phyloP scores from a whole-genome alignment of 2,113 vertebrate genomes.

The Psettodes erumei region DNA sequence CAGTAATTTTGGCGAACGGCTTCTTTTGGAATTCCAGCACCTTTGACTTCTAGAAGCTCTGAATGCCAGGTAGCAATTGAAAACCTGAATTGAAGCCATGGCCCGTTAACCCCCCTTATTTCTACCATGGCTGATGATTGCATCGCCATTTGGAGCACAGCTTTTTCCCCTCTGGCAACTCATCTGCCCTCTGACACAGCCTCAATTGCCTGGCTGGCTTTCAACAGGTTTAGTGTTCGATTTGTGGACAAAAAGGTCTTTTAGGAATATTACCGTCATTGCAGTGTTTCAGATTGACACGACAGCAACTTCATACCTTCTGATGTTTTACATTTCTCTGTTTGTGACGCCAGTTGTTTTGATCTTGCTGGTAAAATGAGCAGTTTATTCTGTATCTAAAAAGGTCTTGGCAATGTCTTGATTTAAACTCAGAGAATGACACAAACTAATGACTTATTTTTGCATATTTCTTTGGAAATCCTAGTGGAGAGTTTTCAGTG shows the following conservation, averaged over 20 bases:
- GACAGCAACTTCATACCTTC: neutral
- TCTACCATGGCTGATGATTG: slow-evolving; percentile 61
- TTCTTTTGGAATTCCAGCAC: no score
- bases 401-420: neutral
- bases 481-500: no score
- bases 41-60: slow-evolving; percentile 36
- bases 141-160: slow-evolving; percentile 36
- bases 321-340: neutral
- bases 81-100: slow-evolving; percentile 32
- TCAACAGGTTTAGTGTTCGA: slow-evolving; percentile 22
- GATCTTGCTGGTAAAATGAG: neutral
- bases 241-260: slow-evolving; percentile 29
- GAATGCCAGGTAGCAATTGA: slow-evolving; percentile 53
- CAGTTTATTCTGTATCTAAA: neutral
- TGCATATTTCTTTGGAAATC: no score
- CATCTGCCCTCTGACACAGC: slow-evolving; percentile 51
- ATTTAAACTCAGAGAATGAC: neutral
- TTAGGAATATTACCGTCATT: slow-evolving; percentile 21
- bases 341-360: neutral
- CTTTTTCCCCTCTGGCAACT: slow-evolving; percentile 34
- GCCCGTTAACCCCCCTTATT: slow-evolving; percentile 42
- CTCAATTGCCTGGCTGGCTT: slow-evolving; percentile 48
- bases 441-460: no score
- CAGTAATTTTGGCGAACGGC: neutral
- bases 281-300: slow-evolving; percentile 3